These are phyloP conservation scores for Cataglyphis albicans DNA, from an alignment of 2,888 invertebrate genomes.

Conservation along the genomic window DNA sequence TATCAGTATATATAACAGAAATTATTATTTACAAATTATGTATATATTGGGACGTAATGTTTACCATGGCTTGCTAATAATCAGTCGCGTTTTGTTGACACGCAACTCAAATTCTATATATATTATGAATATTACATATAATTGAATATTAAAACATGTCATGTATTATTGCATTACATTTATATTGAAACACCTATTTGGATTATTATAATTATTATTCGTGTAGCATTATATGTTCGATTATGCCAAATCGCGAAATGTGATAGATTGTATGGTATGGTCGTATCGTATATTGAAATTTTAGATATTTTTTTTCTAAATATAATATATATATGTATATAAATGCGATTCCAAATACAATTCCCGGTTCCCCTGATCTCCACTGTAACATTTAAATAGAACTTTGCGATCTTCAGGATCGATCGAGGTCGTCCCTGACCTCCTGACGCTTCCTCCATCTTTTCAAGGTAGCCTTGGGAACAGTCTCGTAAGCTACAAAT, in stretches of 20 bases:
- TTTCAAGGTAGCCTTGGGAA: not conserved
- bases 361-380: not conserved
- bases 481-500: not conserved
- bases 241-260: not conserved
- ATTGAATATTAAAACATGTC: not conserved
- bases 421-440: constrained; percentile 1
- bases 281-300: not conserved
- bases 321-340: not conserved
- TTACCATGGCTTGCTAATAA: not conserved
- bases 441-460: not conserved
- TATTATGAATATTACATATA: not conserved
- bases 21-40: not conserved
- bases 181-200: not conserved
- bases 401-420: not conserved
- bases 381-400: not conserved
- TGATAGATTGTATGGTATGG: not conserved
- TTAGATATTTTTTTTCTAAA: not conserved
- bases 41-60: not conserved
- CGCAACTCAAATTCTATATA: not conserved
- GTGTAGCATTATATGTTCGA: not conserved
- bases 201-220: not conserved
- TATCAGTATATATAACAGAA: not conserved
- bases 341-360: not conserved
- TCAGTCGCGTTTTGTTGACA: not conserved
- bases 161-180: not conserved